Evolutionary conservation across 2,113 vertebrate species (phyloP).

Genomic region (Scopus umbretta): DNA sequence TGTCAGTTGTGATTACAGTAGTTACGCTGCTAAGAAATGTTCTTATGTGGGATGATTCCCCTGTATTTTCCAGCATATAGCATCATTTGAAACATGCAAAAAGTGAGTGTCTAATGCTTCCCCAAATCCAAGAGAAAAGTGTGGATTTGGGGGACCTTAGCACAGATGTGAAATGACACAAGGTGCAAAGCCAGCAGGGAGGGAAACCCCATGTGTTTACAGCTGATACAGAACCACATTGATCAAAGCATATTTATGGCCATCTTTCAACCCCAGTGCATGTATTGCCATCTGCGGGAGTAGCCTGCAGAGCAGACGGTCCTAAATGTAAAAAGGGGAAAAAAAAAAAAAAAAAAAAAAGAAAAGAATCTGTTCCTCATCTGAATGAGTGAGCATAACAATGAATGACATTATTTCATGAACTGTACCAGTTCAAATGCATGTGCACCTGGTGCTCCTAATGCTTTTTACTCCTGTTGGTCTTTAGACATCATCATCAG

Average conservation of each 20-base stretch:
- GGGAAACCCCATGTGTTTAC: neutral
- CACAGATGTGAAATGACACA: neutral
- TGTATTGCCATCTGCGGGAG: neutral
- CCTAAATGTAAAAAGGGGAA: neutral
- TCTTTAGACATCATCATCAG: neutral
- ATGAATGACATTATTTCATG: slow-evolving; percentile 34
- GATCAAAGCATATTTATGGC: slow-evolving; percentile 3
- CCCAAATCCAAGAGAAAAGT: neutral
- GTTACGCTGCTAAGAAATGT: neutral
- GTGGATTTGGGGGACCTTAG: neutral
- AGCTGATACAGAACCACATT: neutral
- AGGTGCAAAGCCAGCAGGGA: neutral
- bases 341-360: neutral
- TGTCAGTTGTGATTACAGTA: neutral
- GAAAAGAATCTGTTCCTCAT: neutral
- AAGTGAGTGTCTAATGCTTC: neutral
- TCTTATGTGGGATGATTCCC: neutral
- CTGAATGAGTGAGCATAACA: neutral
- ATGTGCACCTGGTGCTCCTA: slow-evolving; percentile 6
- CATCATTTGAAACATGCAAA: neutral
- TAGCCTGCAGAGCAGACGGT: slow-evolving; percentile 13
- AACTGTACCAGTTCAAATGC: slow-evolving; percentile 39
- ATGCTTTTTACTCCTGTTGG: neutral
- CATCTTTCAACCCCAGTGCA: neutral
- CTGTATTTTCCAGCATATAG: neutral